Base-by-base conservation (phyloP, 2,888 invertebrate genomes). In the Polyploca ridens region DNA sequence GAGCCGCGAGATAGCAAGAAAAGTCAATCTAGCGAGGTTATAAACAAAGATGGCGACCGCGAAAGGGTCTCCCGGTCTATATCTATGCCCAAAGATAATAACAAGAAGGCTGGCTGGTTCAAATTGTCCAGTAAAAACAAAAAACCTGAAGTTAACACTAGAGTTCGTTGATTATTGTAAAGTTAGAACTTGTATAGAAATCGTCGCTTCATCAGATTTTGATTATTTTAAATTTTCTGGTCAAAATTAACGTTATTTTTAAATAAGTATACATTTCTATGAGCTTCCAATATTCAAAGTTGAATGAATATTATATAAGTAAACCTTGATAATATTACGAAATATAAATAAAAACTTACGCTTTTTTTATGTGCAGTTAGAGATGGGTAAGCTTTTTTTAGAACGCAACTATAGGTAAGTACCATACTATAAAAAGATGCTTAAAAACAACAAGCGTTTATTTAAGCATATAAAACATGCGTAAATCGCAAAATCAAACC, bases 51-150 rank as follows among this genome's bases (percentile, higher is more conserved):
- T 65, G 87, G 83, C 41, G 94, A 90, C 58, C 88, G 93, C 71
- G 96, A 95, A 66, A 90, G 87, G 75, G 86, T 95, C 7, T 94
- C 95, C 0, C 90, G 97, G 66, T 96, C 96, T 0, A 94, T 96
- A 61, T 96, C 97, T 8, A 96, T 96, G 95, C 96, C 96, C 62
- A 95, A 96, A 77, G 96, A 96, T 79, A 95, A 95, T 62, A 95
- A 95, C 79, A 96, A 96, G 85, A 95, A 96, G 69, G 96, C 96
- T 49, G 96, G 96, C 64, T 97, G 96, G 97, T 96, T 96, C 79
- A 96, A 96, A 83, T 85, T 96, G 78, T 90, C 94, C 0, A 96
- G 82, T 75, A 93, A 92, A 74, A 93, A 88, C 75, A 92, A 93
- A 69, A 91, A 91, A 74, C 86, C 84, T 6, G 93, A 93, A 75